Percentiles rank a stretch among this genome's conserved stretches.
Evolutionary conservation across 2,888 invertebrate species (phyloP).

Genomic region (Dione juno): DNA sequence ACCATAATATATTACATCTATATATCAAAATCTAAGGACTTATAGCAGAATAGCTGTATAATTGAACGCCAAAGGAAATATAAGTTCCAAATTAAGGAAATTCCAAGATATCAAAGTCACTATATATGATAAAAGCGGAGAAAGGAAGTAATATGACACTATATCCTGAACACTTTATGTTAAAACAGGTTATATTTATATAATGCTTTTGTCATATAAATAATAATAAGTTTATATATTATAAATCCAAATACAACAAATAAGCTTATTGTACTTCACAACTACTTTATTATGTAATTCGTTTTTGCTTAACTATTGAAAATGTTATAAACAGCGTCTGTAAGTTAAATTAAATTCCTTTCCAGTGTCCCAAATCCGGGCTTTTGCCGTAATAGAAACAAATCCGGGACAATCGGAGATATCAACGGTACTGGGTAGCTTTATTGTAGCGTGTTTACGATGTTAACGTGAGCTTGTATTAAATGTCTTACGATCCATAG

Average conservation of each 20-base stretch:
- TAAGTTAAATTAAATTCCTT: conserved; percentile 27
- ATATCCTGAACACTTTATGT: too few relatives aligned
- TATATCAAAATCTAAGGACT: background rate
- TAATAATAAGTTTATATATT: too few relatives aligned
- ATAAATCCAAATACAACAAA: too few relatives aligned
- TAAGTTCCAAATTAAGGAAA: background rate
- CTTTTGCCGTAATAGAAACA: conserved; percentile 14
- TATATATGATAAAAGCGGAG: too few relatives aligned
- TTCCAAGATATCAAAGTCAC: too few relatives aligned
- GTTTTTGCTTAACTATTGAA: background rate
- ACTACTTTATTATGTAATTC: background rate
- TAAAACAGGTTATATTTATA: too few relatives aligned
- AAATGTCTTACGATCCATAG: background rate
- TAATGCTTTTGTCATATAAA: too few relatives aligned
- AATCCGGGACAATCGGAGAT: conserved; percentile 18
- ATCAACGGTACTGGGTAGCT: conserved; percentile 6
- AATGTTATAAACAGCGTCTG: conserved; percentile 13
- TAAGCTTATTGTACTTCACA: background rate
- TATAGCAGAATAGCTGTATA: background rate
- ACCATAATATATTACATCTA: background rate
- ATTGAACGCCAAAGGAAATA: background rate
- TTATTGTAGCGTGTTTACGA: conserved; percentile 24
- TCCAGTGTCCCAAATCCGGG: conserved; percentile 16
- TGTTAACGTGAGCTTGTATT: conserved; percentile 1
- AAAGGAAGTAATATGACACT: too few relatives aligned